Base-by-base conservation (phyloP, 2,888 invertebrate genomes). In the Trachelus tabidus region DNA sequence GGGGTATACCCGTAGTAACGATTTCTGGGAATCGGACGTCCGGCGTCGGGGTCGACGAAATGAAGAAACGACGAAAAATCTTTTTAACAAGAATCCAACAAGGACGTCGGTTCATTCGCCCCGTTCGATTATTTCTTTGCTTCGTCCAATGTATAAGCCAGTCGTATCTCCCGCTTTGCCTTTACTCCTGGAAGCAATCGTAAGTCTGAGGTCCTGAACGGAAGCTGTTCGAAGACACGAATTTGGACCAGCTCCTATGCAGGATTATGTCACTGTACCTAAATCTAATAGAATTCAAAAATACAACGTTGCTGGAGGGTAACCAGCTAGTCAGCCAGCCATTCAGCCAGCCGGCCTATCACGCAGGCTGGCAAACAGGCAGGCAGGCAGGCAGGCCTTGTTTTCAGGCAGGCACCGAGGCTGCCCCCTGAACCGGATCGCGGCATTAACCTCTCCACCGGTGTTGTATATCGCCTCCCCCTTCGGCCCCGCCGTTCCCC, bases 341-440 rank as follows among this genome's bases (percentile, higher is more conserved):
- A 73, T 75, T 31, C 75, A 75, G 69, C 69, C 34, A 35, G 34
- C 33, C n/a, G 33, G 23, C 56, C 68, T 23, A 23, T 23, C 56
- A 56, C 23, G 23, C 23, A 56, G 56, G 9, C 23, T 23, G 71
- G 75, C 77, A 79, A 76, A 73, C 73, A 56, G 23, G 56, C 56
- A 56, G 56, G 74, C 76, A 81, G 69, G 78, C 79, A 76, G 78
- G 76, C 77, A 79, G 83, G 83, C 83, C 86, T 87, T 87, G 87
- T 87, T 88, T 88, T 85, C 85, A 85, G 85, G 80, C 84, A 81
- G 80, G 82, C 84, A 85, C 82, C 83, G 86, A 85, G 86, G 85
- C 85, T 88, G 88, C 87, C 89, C 88, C 88, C 86, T 90, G 89
- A 90, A 90, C 90, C 90, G 89, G 89, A 89, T 90, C 89, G 86